Base-by-base conservation (phyloP, 2,888 invertebrate genomes). In the Lasioglossum leucozonium region DNA sequence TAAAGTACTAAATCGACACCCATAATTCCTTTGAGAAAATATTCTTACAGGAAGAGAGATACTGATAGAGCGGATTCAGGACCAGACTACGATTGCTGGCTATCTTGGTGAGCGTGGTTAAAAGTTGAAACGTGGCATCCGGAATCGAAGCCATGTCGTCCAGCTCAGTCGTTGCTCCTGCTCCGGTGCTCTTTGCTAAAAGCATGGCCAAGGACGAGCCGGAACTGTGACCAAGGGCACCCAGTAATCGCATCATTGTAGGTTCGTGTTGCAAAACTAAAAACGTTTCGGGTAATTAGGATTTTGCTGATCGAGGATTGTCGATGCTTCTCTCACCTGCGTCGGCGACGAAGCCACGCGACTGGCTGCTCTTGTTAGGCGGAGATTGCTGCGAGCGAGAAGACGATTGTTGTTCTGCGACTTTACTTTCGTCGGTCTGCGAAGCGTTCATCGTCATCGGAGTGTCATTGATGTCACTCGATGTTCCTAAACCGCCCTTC, bases 401-500 rank as follows among this genome's bases (percentile, higher is more conserved):
- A 6, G 93, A 93, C 0, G 93, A 94, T 76, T 94, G 95, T 92
- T 96, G 96, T 91, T 96, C 97, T 0, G 97, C 98, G 22, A 91
- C 94, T 95, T 98, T 98, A 94, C 97, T 97, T 95, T 98, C 98
- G 94, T 98, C 98, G 0, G 98, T 98, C 95, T 98, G 98, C 40
- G 96, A 96, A 34, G 95, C 95, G 77, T 95, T 95, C 44, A 92
- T 87, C 76, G 93, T 92, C 13, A 91, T 85, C 81, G 93, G 93
- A 40, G 82, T 81, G 22, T 93, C 93, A 34, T 77, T 90, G 44
- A 86, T 88, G 5, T 91, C 91, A 30, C 81, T 86, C 37, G 77
- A 34, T 55, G 72, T 55, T 37, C 72, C 74, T 26, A 76, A 73
- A 37, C 30, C 78, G 5, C 77, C 77, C 40, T 94, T 93, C 18